Base-by-base conservation (phyloP, 2,797 vertebrate genomes). In the Ciconia nigra region DNA sequence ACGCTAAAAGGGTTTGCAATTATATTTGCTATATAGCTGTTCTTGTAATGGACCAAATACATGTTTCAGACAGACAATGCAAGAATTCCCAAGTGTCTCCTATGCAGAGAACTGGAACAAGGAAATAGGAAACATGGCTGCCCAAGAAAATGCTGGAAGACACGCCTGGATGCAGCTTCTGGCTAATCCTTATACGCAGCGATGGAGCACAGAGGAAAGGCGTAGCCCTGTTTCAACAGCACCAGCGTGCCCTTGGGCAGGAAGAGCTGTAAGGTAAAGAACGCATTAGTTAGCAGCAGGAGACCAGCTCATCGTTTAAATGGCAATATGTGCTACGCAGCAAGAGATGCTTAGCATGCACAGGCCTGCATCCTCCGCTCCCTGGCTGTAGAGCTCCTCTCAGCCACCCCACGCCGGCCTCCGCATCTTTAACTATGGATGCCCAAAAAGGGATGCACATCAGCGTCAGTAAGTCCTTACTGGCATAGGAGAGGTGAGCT, bases 381-480 rank as follows among this genome's bases (percentile, higher is more conserved):
- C n/a, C n/a, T 41, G 65, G 59, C 65, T 42, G 4, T 5, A 51
- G 44, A 49, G 71, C 19, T 86, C 2, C 0, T 35, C 47, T 85
- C 70, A 26, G 54, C n/a, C 54, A 47, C 59, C 42, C 29, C 13
- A 13, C 1, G 0, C 28, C 2, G 1, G 21, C 80, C 58, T 71
- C 46, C 9, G 46, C 2, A 0, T 39, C 73, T 49, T 6, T 35
- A 46, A 41, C 33, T 5, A 15, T 1, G 31, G 63, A 31, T 42
- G 35, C 66, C 42, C 22, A 7, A 26, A 73, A 79, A 25, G 19
- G 44, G 46, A 16, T 9, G 35, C 15, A 21, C 51, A 18, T 39
- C 24, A 15, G 22, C 2, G 0, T 15, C 24, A 4, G 4, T 29
- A 61, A 31, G 20, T 61, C 83, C 72, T 20, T 7, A 0, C 5